phyloP scores from a whole-genome alignment of 2,797 vertebrate genomes.

The Sebastes goodei region DNA sequence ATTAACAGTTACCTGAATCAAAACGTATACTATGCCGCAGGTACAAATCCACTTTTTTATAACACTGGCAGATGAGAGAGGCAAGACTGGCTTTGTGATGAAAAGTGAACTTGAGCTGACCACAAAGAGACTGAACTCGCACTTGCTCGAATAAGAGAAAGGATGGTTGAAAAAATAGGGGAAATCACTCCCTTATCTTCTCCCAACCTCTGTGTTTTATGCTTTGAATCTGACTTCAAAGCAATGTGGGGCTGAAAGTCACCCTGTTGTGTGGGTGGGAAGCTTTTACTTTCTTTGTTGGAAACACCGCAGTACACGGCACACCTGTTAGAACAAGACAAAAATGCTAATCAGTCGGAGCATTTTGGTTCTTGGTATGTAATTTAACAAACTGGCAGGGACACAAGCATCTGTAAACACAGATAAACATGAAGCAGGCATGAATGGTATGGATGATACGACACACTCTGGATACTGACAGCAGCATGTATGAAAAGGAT shows the following conservation, averaged over 20 bases:
- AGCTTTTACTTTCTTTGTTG: slow-evolving; percentile 69
- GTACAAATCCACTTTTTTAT: slow-evolving; percentile 18
- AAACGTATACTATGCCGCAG: not conserved
- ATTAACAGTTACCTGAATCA: slow-evolving; percentile 9
- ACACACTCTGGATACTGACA: slow-evolving; percentile 3
- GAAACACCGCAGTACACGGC: slow-evolving; percentile 34
- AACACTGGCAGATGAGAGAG: slow-evolving; percentile 39
- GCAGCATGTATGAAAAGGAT: slow-evolving; percentile 1
- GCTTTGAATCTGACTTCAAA: slow-evolving; percentile 80
- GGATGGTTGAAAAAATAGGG: slow-evolving; percentile 33
- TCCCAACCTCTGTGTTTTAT: slow-evolving; percentile 67
- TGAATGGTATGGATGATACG: not conserved
- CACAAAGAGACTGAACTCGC: slow-evolving; percentile 54
- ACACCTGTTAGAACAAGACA: slow-evolving; percentile 61
- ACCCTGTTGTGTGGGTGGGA: slow-evolving; percentile 71
- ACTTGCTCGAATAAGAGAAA: slow-evolving; percentile 56
- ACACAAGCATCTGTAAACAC: slow-evolving; percentile 27
- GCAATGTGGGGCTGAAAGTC: slow-evolving; percentile 59
- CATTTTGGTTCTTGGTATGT: slow-evolving; percentile 7
- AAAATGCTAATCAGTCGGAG: slow-evolving; percentile 48
- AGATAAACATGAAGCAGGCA: not conserved
- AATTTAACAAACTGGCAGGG: slow-evolving; percentile 40
- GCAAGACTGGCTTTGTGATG: slow-evolving; percentile 41
- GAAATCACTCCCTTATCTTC: slow-evolving; percentile 64
- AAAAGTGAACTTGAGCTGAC: slow-evolving; percentile 61